Conservation (phyloP, 2,888 invertebrate species). For the Thelaira solivaga region DNA sequence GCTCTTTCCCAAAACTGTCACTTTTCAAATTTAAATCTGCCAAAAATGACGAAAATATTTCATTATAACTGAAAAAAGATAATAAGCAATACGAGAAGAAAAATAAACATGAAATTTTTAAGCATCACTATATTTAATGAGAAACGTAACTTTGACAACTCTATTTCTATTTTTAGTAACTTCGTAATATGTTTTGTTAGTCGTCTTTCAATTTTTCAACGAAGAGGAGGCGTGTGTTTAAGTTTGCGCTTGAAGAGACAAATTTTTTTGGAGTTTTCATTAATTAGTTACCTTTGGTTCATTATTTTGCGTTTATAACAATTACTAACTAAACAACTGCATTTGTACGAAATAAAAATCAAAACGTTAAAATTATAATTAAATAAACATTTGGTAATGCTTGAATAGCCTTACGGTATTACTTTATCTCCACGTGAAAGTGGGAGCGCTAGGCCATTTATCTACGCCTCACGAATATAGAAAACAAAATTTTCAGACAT, state of each 20-base stretch:
- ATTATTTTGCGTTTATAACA: conserved; percentile 34
- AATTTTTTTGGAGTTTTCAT: conserved; percentile 46
- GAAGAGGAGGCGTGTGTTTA: conserved; percentile 56
- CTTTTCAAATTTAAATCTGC: too few species aligned
- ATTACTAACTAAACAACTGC: conserved; percentile 25
- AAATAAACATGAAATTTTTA: too few species aligned
- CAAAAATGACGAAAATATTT: too few species aligned
- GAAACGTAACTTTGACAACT: too few species aligned
- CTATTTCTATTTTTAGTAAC: too few species aligned
- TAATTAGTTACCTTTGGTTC: conserved; percentile 49
- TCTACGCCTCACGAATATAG: conserved; percentile 59
- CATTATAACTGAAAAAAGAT: too few species aligned
- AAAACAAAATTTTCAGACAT: conserved; percentile 53
- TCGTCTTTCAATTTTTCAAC: conserved; percentile 46
- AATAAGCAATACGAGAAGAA: too few species aligned
- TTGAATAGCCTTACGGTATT: conserved; percentile 39
- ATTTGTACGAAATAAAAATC: conserved; percentile 34
- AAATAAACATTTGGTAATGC: conserved; percentile 42
- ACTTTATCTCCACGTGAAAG: conserved; percentile 58
- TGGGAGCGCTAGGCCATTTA: conserved; percentile 46
- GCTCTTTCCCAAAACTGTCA: too few species aligned
- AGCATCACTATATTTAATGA: too few species aligned
- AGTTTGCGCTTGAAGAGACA: conserved; percentile 49
- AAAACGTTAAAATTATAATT: conserved; percentile 14
- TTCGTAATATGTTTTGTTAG: conserved; percentile 26